Conservation (phyloP, 1,140 invertebrate species). For the Drosophila elegans region DNA sequence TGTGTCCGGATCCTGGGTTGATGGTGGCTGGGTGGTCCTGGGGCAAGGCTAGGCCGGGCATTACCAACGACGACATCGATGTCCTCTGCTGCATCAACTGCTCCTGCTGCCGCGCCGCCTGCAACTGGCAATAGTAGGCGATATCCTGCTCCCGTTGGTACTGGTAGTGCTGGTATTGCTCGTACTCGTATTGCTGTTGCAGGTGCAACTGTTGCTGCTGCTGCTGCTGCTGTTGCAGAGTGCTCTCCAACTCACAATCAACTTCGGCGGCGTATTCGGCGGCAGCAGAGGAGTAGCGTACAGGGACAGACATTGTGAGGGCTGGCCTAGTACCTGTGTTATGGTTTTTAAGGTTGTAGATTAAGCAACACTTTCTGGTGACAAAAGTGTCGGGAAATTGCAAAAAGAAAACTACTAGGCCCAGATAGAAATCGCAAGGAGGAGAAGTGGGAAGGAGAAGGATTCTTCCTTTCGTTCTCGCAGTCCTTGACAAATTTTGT, state of each 20-base stretch:
- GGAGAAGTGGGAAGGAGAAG: constrained; percentile 47
- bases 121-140: constrained; percentile 71
- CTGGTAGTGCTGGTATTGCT: constrained; percentile 56
- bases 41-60: constrained; percentile 72
- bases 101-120: constrained; percentile 79
- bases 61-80: constrained; percentile 83
- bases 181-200: constrained; percentile 68
- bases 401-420: constrained; percentile 49
- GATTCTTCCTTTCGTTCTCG: constrained; percentile 43
- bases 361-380: constrained; percentile 31
- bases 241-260: constrained; percentile 83
- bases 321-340: constrained; percentile 85
- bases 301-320: constrained; percentile 85
- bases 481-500: constrained; percentile 36
- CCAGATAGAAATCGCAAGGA: constrained; percentile 14
- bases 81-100: constrained; percentile 82
- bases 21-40: constrained; percentile 33
- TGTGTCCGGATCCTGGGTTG: constrained; percentile 7
- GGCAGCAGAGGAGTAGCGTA: constrained; percentile 85
- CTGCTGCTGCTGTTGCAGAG: constrained; percentile 59
- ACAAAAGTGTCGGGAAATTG: constrained; percentile 26
- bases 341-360: constrained; percentile 39
- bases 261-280: constrained; percentile 83
- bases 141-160: constrained; percentile 66
- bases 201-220: constrained; percentile 52